Evolutionary conservation across 2,888 invertebrate genomes (phyloP).

Genomic region (Drosophila neutralis): DNA sequence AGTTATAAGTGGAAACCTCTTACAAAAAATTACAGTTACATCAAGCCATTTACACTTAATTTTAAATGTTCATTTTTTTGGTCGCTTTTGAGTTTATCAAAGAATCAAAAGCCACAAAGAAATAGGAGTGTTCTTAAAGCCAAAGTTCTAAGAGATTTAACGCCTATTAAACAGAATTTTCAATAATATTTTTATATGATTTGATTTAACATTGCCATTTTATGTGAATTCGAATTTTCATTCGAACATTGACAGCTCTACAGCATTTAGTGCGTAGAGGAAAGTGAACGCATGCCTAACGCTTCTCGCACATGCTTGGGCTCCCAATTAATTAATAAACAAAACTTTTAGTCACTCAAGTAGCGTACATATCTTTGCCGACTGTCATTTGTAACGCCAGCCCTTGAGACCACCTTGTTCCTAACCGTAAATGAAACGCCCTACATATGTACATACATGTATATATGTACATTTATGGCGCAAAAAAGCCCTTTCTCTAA

Average conservation of each 20-base stretch:
- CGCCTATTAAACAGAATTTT: not conserved
- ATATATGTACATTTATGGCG: conserved; percentile 19
- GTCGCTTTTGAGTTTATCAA: not conserved
- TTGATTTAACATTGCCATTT: not conserved
- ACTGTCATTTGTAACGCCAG: conserved; percentile 66
- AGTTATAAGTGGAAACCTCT: not conserved
- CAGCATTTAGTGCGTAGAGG: not conserved
- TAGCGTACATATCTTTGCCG: conserved; percentile 58
- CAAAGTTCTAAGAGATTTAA: not conserved
- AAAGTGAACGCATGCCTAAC: not conserved
- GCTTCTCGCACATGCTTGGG: conserved; percentile 28
- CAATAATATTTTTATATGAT: not conserved
- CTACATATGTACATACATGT: conserved; percentile 12
- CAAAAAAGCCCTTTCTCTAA: conserved; percentile 27
- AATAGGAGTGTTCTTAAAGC: not conserved
- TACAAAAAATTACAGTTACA: not conserved
- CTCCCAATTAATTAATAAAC: conserved; percentile 78
- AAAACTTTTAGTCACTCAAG: conserved; percentile 63
- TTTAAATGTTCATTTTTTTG: not conserved
- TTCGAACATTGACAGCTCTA: conserved; percentile 10
- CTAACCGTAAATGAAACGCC: conserved; percentile 14
- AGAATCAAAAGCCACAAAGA: not conserved
- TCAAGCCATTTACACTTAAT: not conserved
- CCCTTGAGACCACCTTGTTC: conserved; percentile 17
- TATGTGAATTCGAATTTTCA: not conserved